Percentiles rank a stretch among this genome's conserved stretches.
These are phyloP conservation scores for Sarcophaga peregrina DNA, from an alignment of 1,140 invertebrate genomes.

Conservation along the genomic window DNA sequence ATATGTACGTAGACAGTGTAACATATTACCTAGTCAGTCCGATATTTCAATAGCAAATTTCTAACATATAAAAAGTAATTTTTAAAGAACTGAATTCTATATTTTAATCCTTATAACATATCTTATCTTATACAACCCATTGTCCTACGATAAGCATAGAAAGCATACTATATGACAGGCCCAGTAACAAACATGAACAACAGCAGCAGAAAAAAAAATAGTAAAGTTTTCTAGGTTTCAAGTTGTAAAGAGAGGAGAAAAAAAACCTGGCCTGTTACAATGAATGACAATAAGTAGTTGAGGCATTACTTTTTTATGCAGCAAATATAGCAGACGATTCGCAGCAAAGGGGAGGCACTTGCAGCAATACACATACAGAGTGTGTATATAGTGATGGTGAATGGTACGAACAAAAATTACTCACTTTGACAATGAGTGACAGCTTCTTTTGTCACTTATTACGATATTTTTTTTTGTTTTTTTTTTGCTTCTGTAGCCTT, in stretches of 20 bases:
- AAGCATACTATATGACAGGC: not conserved
- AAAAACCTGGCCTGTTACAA: constrained; percentile 3
- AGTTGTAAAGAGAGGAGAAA: too few species aligned
- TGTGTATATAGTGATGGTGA: not conserved
- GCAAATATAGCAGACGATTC: not conserved
- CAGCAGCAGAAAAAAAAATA: not conserved
- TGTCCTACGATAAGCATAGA: not conserved
- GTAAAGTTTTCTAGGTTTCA: not conserved
- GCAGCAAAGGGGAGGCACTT: not conserved
- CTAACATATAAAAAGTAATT: too few species aligned
- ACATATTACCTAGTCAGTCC: too few species aligned
- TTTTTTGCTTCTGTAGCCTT: not conserved
- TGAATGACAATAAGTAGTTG: constrained; percentile 5
- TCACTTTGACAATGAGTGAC: constrained; percentile 14
- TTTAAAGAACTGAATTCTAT: too few species aligned
- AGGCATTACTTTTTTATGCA: not conserved
- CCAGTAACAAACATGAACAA: not conserved
- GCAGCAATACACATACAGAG: not conserved
- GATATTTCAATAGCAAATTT: too few species aligned
- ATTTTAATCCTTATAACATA: too few species aligned
- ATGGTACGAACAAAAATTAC: constrained; percentile 7
- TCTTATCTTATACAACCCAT: too few species aligned
- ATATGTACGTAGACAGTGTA: too few species aligned
- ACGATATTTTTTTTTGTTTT: not conserved
- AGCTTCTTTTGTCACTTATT: not conserved